Base-by-base conservation (phyloP, 2,888 invertebrate species). In the Epinotia nisella region DNA sequence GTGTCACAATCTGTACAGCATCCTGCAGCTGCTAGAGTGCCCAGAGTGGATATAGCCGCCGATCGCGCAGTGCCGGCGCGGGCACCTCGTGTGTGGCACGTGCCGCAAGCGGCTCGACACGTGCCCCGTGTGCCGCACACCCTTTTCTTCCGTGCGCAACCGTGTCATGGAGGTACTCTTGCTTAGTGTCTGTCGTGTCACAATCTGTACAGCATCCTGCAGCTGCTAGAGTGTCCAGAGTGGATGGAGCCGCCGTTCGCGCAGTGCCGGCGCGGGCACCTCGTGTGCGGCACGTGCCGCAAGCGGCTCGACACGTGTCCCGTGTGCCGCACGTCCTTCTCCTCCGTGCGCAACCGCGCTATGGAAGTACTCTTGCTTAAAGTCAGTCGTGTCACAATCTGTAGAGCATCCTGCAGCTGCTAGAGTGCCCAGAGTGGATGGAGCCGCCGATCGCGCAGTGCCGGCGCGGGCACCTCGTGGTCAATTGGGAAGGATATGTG, bases 21-120 rank as follows among this genome's bases (percentile, higher is more conserved):
- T 92, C 78, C 87, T 94, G 35, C 88, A 92, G 0, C 81, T 93
- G 79, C 86, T 95, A 81, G 95, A 95, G 82, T 95, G 95, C 77
- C 95, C 95, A 21, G 95, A 95, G 81, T 94, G 94, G 85, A 95
- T 95, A 86, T 90, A 92, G 81, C 94, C 95, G 66, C 95, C 95
- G 29, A 94, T 95, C 76, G 89, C 94, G 74, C 95, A 95, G 85
- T 95, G 95, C 83, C 94, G 94, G 10, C 94, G 95, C 81, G 95
- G 95, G 0, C 95, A 95, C 85, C 93, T 95, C 49, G 91, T 95
- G 78, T 24, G 21, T 2, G 21, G 21, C 21, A 2, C 21, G 21
- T 24, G 21, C 81, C 94, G 95, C 79, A 86, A 90, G 62, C 94
- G 94, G 51, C 94, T 95, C 55, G 80, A 89, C 72, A 85, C 92